Base-by-base conservation (phyloP, 2,888 invertebrate genomes). In the Cataglyphis livida region DNA sequence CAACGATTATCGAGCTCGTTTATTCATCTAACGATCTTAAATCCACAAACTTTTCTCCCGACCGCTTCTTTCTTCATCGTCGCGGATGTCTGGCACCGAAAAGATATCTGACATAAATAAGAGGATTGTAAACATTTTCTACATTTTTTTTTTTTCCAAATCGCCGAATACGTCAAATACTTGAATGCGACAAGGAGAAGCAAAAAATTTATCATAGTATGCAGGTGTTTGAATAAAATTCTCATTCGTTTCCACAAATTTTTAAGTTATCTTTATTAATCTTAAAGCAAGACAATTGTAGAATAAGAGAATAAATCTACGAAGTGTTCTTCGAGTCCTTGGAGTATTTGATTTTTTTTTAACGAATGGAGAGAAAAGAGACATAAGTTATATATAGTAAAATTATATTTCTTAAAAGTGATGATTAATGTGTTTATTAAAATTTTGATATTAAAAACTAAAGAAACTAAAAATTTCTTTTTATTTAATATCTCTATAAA, bases 1-100 rank as follows among this genome's bases (percentile, higher is more conserved):
- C 81, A 81, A 81, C 84, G 84, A 84, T 84, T 81, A 87, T 88
- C 86, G 85, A 54, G 81, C 85, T 86, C 86, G 89, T 86, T 87
- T 74, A 76, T 79, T 83, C 82, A 62, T 65, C 51, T 82, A 70
- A 73, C 82, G 83, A 81, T 81, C 79, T 87, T 83, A 74, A 87
- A 87, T 87, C 86, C 83, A 88, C 87, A 86, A 86, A 83, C 87
- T 84, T 79, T 75, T 62, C 65, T 28, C 48, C 48, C 65, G 51
- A 15, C 70, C 62, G 44, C 48, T 59, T 32, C 59, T 41, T 57
- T 70, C 79, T 70, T 66, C 79, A 78, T 70, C 57, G 66, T 76
- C 81, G 57, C 71, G 85, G 65, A 84, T 74, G 79, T 65, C 57
- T 59, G 32, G 73, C 74, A 73, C 57, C 59, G 79, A 57, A 68